Evolutionary conservation across 2,797 vertebrate genomes (phyloP), one percentile per base, ranked within the genome.

Genomic region (Crocidura indochinensis): DNA sequence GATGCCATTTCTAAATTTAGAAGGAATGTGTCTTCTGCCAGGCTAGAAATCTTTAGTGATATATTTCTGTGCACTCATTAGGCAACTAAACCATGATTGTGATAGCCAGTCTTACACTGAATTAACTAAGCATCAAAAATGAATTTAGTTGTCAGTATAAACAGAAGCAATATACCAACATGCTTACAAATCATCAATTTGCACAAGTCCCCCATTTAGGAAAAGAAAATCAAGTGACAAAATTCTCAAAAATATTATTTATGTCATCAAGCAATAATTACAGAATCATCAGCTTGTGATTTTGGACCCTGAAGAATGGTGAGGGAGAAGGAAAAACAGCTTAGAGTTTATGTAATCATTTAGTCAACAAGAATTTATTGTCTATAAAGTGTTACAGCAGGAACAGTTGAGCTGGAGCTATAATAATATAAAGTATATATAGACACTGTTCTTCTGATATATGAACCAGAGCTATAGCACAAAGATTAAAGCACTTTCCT

Each of bases 151-250:
- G 31, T 27, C 27, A 46, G 2, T 38, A 53, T 56, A 82, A 62
- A 49, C 3, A 79, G 69, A 87, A 80, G 6, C 38, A 14, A 4
- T 20, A 47, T 8, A 53, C 8, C 64, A 76, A 71, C 6, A 3
- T 60, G 44, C 7, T 74, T 44, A 53, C 15, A 67, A 53, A 89
- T 27, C n/a, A 38, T 92, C 56, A 31, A 22, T 86, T 17, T 82
- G n/a, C 12, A 82, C 8, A 60, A 19, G 76, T 71, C 44, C 22
- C 64, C 10, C 27, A n/a, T n/a, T 73, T 65, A 93, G 51, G 24
- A 72, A 87, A 87, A 86, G 12, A 26, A 83, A 95, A 82, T 31
- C 44, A 76, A 71, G 72, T 72, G 22, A 84, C 10, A 73, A 62
- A 84, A 84, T 29, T 73, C 69, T 14, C 38, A 44, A 51, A 85